Conservation (phyloP, 2,888 invertebrate genomes). For the Ophion slaviceki region DNA sequence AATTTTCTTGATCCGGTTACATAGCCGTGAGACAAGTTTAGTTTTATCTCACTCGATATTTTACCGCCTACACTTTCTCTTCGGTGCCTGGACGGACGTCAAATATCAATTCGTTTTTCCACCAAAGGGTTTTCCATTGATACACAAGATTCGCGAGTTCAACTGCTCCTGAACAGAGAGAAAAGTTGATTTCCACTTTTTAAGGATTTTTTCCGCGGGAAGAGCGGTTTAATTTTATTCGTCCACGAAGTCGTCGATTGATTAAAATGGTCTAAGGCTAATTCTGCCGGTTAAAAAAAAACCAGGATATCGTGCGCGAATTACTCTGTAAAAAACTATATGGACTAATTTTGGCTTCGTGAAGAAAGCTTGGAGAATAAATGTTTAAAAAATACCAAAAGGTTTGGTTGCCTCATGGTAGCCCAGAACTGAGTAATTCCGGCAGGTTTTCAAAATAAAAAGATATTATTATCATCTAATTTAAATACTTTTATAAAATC, state of each 20-base stretch:
- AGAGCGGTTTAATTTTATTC: neutral
- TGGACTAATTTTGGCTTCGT: neutral
- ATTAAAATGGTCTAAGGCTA: neutral
- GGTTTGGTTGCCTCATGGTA: neutral
- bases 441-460: neutral
- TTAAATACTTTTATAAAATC: neutral
- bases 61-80: slow-evolving; percentile 43
- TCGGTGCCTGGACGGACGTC: neutral
- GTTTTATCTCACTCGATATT: slow-evolving; percentile 6
- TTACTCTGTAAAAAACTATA: too few species aligned
- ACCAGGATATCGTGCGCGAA: too few species aligned
- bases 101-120: neutral
- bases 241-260: neutral
- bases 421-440: neutral
- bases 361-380: neutral
- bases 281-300: too few species aligned
- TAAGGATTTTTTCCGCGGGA: too few species aligned
- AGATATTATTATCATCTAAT: neutral
- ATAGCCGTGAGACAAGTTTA: slow-evolving; percentile 16
- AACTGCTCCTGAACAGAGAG: neutral
- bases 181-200: neutral
- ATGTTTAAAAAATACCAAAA: neutral
- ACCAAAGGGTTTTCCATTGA: neutral
- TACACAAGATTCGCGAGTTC: neutral
- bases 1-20: slow-evolving; percentile 23